A percentile compares a stretch with the other conserved stretches of the same genome.
phyloP scores from a whole-genome alignment of 2,113 vertebrate species.

The Micromys minutus region DNA sequence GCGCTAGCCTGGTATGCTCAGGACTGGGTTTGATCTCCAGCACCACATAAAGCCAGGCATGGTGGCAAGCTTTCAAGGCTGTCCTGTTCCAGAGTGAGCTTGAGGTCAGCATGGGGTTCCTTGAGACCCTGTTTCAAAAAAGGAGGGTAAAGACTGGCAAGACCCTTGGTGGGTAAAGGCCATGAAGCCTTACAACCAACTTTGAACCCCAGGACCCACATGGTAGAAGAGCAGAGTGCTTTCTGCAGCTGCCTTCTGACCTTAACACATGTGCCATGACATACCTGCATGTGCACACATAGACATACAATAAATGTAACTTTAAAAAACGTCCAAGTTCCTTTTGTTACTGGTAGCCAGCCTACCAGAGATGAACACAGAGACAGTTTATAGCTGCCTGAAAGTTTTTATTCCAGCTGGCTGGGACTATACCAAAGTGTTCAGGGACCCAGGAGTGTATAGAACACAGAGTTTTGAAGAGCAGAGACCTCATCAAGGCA shows the following conservation, averaged over 20 bases:
- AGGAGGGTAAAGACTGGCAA: background rate
- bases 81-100: background rate
- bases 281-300: background rate
- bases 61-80: background rate
- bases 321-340: background rate
- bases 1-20: background rate
- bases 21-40: background rate
- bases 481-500: background rate
- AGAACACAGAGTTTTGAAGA: background rate
- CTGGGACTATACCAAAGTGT: background rate
- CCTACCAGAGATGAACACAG: background rate
- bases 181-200: background rate
- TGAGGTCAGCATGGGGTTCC: background rate
- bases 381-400: background rate
- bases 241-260: background rate
- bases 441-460: background rate
- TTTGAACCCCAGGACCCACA: background rate
- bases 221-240: background rate
- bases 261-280: background rate
- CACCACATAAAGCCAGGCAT: background rate
- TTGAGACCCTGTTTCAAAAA: background rate
- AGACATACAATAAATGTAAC: background rate
- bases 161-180: background rate
- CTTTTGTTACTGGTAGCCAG: background rate
- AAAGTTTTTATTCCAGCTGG: background rate